Evolutionary conservation across 2,113 vertebrate genomes (phyloP).

Genomic region (Aleadryas rufinucha): DNA sequence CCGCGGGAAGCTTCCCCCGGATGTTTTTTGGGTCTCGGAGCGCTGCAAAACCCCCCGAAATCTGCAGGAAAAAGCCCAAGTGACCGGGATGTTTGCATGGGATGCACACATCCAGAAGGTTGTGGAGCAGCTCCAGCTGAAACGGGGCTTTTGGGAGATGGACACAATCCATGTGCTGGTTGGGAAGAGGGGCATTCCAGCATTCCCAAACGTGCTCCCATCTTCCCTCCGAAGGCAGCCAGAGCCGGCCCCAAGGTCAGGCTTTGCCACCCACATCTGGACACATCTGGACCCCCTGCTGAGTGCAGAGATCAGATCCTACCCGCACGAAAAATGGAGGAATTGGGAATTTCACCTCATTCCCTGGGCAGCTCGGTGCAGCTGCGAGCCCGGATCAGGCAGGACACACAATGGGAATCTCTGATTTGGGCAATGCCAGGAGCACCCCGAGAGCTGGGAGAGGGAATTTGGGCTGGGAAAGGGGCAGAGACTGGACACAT

Average conservation of each 20-base stretch:
- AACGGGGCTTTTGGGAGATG: background rate
- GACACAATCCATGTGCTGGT: background rate
- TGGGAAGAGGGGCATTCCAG: background rate
- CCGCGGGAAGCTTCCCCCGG: background rate
- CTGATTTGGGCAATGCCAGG: background rate
- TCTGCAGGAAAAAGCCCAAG: background rate
- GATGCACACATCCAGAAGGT: background rate
- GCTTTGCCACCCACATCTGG: background rate
- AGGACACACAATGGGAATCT: background rate
- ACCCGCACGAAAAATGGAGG: background rate
- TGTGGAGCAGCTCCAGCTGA: background rate
- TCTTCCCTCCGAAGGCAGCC: background rate
- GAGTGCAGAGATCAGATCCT: rapidly evolving
- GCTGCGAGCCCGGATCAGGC: rapidly evolving
- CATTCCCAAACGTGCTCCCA: background rate
- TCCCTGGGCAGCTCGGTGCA: rapidly evolving
- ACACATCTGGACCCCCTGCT: background rate
- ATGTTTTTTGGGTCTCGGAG: background rate
- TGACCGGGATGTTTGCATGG: rapidly evolving
- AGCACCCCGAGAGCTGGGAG: background rate
- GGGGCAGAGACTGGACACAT: background rate
- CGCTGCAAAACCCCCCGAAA: background rate
- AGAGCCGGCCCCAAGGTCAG: background rate
- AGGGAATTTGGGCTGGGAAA: rapidly evolving
- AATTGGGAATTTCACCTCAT: background rate